Conservation (phyloP, 2,797 vertebrate genomes). For the Melopsittacus undulatus region DNA sequence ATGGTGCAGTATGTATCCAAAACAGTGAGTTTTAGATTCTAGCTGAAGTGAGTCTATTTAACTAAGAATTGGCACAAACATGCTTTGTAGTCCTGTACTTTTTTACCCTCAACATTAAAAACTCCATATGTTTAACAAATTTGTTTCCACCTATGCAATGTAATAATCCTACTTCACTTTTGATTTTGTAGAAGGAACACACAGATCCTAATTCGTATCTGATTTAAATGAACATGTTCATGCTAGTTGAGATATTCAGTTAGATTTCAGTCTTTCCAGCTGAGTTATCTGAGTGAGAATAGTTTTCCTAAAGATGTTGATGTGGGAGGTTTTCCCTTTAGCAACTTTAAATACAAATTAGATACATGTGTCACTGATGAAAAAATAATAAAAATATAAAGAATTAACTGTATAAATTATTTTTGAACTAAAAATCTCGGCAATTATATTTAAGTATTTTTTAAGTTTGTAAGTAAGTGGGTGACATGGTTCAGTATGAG, state of each 20-base stretch:
- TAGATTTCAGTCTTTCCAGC: slow-evolving; percentile 58
- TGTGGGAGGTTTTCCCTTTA: slow-evolving; percentile 69
- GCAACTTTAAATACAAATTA: slow-evolving; percentile 35
- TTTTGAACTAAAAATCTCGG: neutral
- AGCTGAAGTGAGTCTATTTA: neutral
- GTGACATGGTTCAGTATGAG: neutral
- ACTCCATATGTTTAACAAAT: slow-evolving; percentile 56
- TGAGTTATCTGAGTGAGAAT: slow-evolving; percentile 33
- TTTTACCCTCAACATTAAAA: neutral
- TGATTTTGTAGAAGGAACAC: slow-evolving; percentile 51
- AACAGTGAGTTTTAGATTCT: neutral
- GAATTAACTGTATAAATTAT: neutral
- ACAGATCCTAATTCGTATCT: slow-evolving; percentile 46
- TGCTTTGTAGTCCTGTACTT: neutral
- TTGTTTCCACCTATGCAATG: slow-evolving; percentile 34
- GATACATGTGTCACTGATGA: neutral
- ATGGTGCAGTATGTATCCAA: neutral
- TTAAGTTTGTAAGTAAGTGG: neutral
- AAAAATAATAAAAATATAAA: neutral
- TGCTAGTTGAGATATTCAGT: slow-evolving; percentile 51
- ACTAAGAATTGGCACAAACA: slow-evolving; percentile 25
- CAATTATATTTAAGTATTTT: neutral
- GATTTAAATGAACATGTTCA: slow-evolving; percentile 60
- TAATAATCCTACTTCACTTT: slow-evolving; percentile 8
- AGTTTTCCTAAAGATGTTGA: slow-evolving; percentile 23